Base-by-base conservation (phyloP, 1,140 invertebrate genomes). In the Euwallacea similis region DNA sequence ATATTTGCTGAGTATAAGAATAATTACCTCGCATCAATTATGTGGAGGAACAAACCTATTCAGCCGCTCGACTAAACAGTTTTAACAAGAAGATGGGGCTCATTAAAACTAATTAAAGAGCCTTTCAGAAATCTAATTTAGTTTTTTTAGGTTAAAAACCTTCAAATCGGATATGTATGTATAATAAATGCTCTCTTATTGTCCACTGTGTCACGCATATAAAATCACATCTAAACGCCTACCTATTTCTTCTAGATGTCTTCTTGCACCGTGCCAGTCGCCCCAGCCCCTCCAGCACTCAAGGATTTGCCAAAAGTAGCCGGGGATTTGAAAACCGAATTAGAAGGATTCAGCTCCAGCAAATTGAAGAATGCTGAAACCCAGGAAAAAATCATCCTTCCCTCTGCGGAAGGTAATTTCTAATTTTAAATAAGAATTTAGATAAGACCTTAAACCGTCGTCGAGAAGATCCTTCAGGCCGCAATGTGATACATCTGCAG, bases 231-330 rank as follows among this genome's bases (percentile, higher is more conserved):
- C 13, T 50, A 2, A n/a, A 33, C 21, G 21, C 21, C 21, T 2
- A 33, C 21, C 21, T 33, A 33, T 50, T 65, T 68, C 54, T 76
- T 77, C 44, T 71, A 81, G 80, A 81, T 81, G 80, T 80, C 80
- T 66, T 80, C 80, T 59, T 80, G 79, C 70, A 65, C 77, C 74
- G 73, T 78, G 55, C 77, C 77, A 66, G 72, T 62, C 47, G 74
- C 73, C 9, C 87, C 88, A 79, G 85, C 87, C 76, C 86, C 85
- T 76, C 92, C 92, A 82, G 88, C 89, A 77, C 87, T 95, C 59
- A 94, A 96, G 84, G 92, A 96, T 82, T 86, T 96, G 63, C 94
- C 93, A 69, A 95, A 95, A 86, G 93, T 96, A 66, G 91, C 91
- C 66, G 86, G 88, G 46, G 92, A 93, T 81, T 85, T 97, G 60